Evolutionary conservation across 2,888 invertebrate species (phyloP).

Genomic region (Meiosimyza platycephala): DNA sequence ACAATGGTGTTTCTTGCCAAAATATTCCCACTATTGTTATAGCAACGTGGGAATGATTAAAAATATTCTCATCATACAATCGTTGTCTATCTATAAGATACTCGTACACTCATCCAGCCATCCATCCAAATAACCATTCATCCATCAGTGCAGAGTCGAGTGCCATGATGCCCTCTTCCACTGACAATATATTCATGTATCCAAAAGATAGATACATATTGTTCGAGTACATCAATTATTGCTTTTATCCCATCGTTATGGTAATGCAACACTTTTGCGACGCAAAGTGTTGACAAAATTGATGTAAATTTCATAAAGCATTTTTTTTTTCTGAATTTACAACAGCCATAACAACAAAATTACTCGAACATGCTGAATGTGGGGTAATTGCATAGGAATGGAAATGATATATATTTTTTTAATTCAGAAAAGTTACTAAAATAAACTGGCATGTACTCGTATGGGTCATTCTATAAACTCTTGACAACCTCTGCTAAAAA

Average conservation of each 20-base stretch:
- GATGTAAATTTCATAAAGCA: too few species aligned
- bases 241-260: slow-evolving; percentile 20
- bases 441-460: too few species aligned
- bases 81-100: not conserved
- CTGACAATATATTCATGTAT: not conserved
- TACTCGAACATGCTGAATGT: too few species aligned
- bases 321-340: too few species aligned
- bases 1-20: slow-evolving; percentile 44
- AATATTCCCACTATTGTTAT: slow-evolving; percentile 49
- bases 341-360: too few species aligned
- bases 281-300: too few species aligned
- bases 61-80: slow-evolving; percentile 44
- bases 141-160: not conserved
- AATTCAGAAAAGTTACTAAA: too few species aligned
- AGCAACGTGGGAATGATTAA: slow-evolving; percentile 49
- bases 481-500: too few species aligned
- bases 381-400: too few species aligned
- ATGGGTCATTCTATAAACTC: too few species aligned
- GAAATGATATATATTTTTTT: too few species aligned
- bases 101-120: slow-evolving; percentile 6
- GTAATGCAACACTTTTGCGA: slow-evolving; percentile 11
- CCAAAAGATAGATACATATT: not conserved
- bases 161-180: not conserved
- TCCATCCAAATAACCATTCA: not conserved
- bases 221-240: slow-evolving; percentile 2